Conservation (phyloP, 2,888 invertebrate genomes). For the Hyles lineata region DNA sequence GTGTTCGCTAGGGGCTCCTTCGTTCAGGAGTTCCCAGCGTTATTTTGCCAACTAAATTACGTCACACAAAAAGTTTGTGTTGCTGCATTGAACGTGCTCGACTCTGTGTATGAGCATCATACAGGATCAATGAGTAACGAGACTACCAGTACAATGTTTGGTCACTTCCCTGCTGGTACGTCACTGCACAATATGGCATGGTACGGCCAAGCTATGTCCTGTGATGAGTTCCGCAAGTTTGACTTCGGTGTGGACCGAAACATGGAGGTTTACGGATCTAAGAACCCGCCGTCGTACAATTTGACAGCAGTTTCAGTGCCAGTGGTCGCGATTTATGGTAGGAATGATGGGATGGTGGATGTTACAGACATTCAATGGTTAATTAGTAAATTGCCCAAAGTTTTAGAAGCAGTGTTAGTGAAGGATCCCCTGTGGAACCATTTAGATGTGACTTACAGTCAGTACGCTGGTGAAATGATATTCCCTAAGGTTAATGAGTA, state of each 20-base stretch:
- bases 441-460: constrained; percentile 47
- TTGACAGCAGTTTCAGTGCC: constrained; percentile 60
- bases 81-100: constrained; percentile 47
- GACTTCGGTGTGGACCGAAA: constrained; percentile 63
- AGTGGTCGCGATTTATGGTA: constrained; percentile 62
- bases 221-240: constrained; percentile 60
- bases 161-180: constrained; percentile 67
- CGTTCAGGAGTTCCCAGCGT: constrained; percentile 57
- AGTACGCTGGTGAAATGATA: constrained; percentile 44
- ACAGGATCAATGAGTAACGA: constrained; percentile 60
- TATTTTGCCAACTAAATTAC: constrained; percentile 58
- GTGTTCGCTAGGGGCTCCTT: constrained; percentile 58
- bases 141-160: constrained; percentile 54
- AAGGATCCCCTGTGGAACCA: constrained; percentile 70
- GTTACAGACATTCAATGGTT: constrained; percentile 83
- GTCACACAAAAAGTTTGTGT: constrained; percentile 54
- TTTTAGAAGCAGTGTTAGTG: constrained; percentile 82
- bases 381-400: constrained; percentile 80
- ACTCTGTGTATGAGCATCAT: constrained; percentile 52
- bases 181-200: constrained; percentile 62
- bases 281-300: constrained; percentile 61
- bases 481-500: constrained; percentile 73
- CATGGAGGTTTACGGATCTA: constrained; percentile 56
- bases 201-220: constrained; percentile 63
- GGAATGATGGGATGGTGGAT: constrained; percentile 85